phyloP scores from a whole-genome alignment of 2,797 vertebrate species.

The Oreochromis grahami region DNA sequence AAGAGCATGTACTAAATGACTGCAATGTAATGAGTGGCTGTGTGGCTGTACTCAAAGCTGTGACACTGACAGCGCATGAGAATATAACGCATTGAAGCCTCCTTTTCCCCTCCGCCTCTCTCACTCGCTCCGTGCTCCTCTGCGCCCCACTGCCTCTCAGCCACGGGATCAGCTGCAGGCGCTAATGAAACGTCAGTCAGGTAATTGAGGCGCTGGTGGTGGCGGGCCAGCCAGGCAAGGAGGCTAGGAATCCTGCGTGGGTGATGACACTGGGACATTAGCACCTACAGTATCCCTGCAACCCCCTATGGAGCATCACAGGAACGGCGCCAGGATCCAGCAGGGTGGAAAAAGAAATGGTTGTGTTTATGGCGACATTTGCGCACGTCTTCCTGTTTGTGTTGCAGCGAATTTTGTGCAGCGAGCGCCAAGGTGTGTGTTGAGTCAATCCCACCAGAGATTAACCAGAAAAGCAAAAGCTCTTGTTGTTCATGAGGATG shows the following conservation, averaged over 20 bases:
- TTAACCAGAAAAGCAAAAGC: constrained; percentile 31
- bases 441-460: constrained; percentile 35
- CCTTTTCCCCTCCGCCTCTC: constrained; percentile 9
- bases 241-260: constrained; percentile 54
- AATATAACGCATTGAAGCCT: constrained; percentile 62
- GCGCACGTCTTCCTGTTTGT: constrained; percentile 37
- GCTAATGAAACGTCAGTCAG: constrained; percentile 83
- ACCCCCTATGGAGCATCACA: constrained; percentile 50
- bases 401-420: constrained; percentile 13
- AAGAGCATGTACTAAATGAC: constrained; percentile 71
- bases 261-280: constrained; percentile 65
- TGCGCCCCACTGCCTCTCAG: constrained; percentile 72
- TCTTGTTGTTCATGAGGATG: constrained; percentile 15
- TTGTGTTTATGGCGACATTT: constrained; percentile 57
- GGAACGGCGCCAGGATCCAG: constrained; percentile 44
- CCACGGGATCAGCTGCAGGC: constrained; percentile 79
- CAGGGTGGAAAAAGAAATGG: constrained; percentile 40
- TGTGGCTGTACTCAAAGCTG: constrained; percentile 56
- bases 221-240: constrained; percentile 67
- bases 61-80: constrained; percentile 69
- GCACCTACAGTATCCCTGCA: constrained; percentile 52
- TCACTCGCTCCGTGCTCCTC: constrained; percentile 53
- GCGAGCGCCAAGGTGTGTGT: background rate
- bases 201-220: constrained; percentile 78
- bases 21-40: constrained; percentile 69